Conservation (phyloP, 2,113 vertebrate species). For the Epinephelus moara region DNA sequence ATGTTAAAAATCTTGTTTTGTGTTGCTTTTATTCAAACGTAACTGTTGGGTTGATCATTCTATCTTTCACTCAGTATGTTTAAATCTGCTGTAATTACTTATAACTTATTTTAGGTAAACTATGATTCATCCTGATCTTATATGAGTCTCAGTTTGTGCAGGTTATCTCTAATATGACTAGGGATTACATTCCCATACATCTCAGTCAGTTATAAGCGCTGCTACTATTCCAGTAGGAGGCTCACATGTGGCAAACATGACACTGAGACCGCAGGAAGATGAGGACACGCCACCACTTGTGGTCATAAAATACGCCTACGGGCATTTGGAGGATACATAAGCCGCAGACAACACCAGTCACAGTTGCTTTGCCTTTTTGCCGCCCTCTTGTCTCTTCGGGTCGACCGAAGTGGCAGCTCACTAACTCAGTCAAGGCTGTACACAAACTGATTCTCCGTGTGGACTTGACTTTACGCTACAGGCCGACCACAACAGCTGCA, state of each 20-base stretch:
- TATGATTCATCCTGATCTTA: slow-evolving; percentile 1
- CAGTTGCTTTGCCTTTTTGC: slow-evolving; percentile 11
- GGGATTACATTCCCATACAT: not conserved
- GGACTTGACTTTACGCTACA: slow-evolving; percentile 25
- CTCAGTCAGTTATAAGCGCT: not conserved
- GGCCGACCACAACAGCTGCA: slow-evolving; percentile 64
- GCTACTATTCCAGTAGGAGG: slow-evolving; percentile 13
- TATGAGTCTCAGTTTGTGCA: not conserved
- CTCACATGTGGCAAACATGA: slow-evolving; percentile 40
- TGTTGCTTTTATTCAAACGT: not conserved
- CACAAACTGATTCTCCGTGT: slow-evolving; percentile 33
- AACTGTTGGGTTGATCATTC: too few species aligned
- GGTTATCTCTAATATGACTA: not conserved
- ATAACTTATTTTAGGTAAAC: not conserved
- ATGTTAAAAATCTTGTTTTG: not conserved
- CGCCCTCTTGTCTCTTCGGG: slow-evolving; percentile 34
- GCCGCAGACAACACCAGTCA: slow-evolving; percentile 60
- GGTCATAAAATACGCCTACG: slow-evolving; percentile 30
- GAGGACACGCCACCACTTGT: slow-evolving; percentile 33
- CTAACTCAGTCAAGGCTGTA: slow-evolving; percentile 19
- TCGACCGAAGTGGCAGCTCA: slow-evolving; percentile 46
- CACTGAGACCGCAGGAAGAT: slow-evolving; percentile 45
- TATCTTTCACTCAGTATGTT: not conserved
- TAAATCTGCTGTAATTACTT: not conserved
- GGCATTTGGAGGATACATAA: slow-evolving; percentile 35